Base-by-base conservation (phyloP, 2,888 invertebrate species). In the Euproctis similis region DNA sequence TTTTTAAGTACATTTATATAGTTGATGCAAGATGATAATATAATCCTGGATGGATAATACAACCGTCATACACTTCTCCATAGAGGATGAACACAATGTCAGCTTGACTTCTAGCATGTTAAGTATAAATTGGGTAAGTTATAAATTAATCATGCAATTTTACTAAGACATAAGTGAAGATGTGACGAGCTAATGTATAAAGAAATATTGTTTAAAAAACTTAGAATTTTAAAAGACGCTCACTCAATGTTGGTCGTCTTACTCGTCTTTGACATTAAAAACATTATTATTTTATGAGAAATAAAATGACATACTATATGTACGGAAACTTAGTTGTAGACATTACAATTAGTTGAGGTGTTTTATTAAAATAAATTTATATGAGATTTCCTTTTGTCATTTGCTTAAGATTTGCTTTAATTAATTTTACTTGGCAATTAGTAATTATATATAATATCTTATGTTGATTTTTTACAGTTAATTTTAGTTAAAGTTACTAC, bases 281-380 rank as follows among this genome's bases (percentile, higher is more conserved):
- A 36, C 30, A 34, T 39, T 34, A 36, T 36, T 39, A 39, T 42
- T 45, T 42, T 48, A 28, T 28, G 48, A 53, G 47, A 50, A 28
- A 63, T 63, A 68, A 66, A 78, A 78, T 74, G 74, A 80, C 77
- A 80, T 81, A 81, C 78, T 81, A 80, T 81, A 76, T 78, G 73
- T 80, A 78, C 68, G 72, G 60, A 60, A 53, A 55, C 52, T 40
- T 47, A 46, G 42, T 34, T 43, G 53, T 53, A 48, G 52, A 49
- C 43, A 29, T 37, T n/a, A n/a, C n/a, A n/a, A n/a, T n/a, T n/a
- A 42, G 46, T 46, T 46, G 59, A 2, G n/a, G 21, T 61, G 60
- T 66, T 66, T 62, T 58, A 30, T 52, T 48, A 11, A 12, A 46
- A 57, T 46, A 49, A 11, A 21, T n/a, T n/a, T n/a, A n/a, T 52